These are phyloP conservation scores for Drosophila differens DNA, from an alignment of 2,888 invertebrate genomes.

Conservation along the genomic window DNA sequence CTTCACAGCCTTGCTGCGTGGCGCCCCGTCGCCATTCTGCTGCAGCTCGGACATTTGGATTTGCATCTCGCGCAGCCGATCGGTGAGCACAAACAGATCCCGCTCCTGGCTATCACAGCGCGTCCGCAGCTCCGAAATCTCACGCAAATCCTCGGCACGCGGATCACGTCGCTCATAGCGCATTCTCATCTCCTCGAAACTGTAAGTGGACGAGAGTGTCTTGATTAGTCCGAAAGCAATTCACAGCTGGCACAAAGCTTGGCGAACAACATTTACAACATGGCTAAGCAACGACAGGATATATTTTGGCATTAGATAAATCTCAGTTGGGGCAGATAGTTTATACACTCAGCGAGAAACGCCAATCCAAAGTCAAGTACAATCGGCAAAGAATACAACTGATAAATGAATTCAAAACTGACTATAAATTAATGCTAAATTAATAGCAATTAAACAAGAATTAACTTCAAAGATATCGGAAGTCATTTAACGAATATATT, in stretches of 20 bases:
- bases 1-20: constrained; percentile 66
- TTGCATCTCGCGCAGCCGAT: constrained; percentile 87
- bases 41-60: constrained; percentile 85
- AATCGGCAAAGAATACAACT: neutral
- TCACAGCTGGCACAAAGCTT: neutral
- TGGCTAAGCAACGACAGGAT: constrained; percentile 55
- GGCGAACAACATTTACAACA: constrained; percentile 57
- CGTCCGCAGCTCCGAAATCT: constrained; percentile 86
- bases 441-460: neutral
- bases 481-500: neutral
- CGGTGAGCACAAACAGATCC: constrained; percentile 87
- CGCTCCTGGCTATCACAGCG: constrained; percentile 87
- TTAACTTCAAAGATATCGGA: neutral
- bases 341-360: neutral
- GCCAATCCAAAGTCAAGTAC: neutral
- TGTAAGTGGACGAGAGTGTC: constrained; percentile 52
- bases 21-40: constrained; percentile 54
- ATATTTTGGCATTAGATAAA: constrained; percentile 1
- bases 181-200: constrained; percentile 87
- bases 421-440: neutral
- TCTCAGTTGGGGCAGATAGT: neutral
- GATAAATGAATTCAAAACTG: neutral
- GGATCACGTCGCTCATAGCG: constrained; percentile 87
- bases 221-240: neutral
- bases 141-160: constrained; percentile 86